Base-by-base conservation (phyloP, 2,797 vertebrate species). In the Enteromius mattozi region DNA sequence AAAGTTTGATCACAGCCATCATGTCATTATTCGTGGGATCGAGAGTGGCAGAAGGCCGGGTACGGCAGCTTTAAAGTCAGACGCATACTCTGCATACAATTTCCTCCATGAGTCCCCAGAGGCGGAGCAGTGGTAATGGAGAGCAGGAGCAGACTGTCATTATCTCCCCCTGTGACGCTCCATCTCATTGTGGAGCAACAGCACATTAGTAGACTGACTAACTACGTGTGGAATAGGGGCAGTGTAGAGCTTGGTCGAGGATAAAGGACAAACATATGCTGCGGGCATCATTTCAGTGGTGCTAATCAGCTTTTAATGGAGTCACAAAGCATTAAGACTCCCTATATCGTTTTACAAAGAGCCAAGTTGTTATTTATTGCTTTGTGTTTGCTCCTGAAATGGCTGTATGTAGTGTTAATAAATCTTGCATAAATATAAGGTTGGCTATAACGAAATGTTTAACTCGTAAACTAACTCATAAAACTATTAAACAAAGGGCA, bases 161-260 rank as follows among this genome's bases (percentile, higher is more conserved):
- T 84, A 84, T 83, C 85, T 77, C 80, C 24, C 61, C 77, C 78
- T 47, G 63, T 74, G 82, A 82, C 19, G 35, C 78, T 66, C 56
- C 69, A 81, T 87, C 80, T 83, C 78, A 81, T 65, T 70, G 70
- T 85, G 37, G 37, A 33, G 19, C 86, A 82, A 47, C 65, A 82
- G 86, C 56, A 30, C 33, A 72, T 83, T 83, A 86, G 79, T 37
- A 87, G 80, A 84, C 70, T 68, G 82, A 86, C 75, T 87, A 76
- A 85, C 81, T 86, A 66, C 40, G 65, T 66, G 40, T 77, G 7
- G 65, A 78, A 61, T 14, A 56, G 47, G 85, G 24, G n/a, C 68
- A 74, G 54, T 59, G 70, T 54, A 21, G 71, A 51, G 65, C 42
- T 17, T 42, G 65, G 61, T 70, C 9, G 10, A 35, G 65, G 37